A percentile compares a stretch with the other conserved stretches of the same genome.
Conservation (phyloP, 37 sponge, comb jelly and placozoan species). For the Cliona cf. orientalis region DNA sequence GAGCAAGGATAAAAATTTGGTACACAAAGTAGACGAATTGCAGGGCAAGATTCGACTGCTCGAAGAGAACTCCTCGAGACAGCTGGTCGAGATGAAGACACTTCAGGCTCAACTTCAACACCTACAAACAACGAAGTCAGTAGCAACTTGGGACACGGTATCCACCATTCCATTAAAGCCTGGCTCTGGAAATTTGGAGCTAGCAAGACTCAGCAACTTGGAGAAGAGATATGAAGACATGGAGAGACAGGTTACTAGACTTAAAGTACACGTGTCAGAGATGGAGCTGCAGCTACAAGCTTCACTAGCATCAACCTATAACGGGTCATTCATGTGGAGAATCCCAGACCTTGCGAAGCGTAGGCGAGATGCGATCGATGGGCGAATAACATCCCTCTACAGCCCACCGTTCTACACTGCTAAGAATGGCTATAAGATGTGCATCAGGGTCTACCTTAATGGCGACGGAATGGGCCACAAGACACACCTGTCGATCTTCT, state of each 20-base stretch:
- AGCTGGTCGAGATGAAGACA: not conserved
- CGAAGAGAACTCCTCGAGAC: not conserved
- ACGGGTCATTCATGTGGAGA: conserved; percentile 81
- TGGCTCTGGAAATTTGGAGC: too few species aligned
- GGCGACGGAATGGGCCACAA: conserved; percentile 86
- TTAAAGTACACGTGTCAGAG: conserved; percentile 69
- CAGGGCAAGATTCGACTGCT: not conserved
- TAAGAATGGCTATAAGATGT: conserved; percentile 91
- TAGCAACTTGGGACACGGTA: too few species aligned
- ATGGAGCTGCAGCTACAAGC: conserved; percentile 87
- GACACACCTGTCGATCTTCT: conserved; percentile 80
- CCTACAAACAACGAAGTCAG: too few species aligned
- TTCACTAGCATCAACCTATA: conserved; percentile 81
- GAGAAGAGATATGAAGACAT: conserved; percentile 59
- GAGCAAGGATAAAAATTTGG: too few species aligned
- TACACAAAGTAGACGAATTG: not conserved
- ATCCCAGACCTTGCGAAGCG: conserved; percentile 78
- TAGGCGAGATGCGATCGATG: conserved; percentile 74
- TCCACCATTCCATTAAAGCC: too few species aligned
- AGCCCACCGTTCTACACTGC: conserved; percentile 89
- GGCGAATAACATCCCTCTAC: conserved; percentile 77
- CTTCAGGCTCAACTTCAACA: conserved; percentile 14
- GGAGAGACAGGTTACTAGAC: conserved; percentile 34
- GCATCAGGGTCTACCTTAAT: conserved; percentile 81
- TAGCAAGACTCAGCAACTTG: conserved; percentile 13